Base-by-base conservation (phyloP, 2,113 vertebrate species). In the Oryzias javanicus region DNA sequence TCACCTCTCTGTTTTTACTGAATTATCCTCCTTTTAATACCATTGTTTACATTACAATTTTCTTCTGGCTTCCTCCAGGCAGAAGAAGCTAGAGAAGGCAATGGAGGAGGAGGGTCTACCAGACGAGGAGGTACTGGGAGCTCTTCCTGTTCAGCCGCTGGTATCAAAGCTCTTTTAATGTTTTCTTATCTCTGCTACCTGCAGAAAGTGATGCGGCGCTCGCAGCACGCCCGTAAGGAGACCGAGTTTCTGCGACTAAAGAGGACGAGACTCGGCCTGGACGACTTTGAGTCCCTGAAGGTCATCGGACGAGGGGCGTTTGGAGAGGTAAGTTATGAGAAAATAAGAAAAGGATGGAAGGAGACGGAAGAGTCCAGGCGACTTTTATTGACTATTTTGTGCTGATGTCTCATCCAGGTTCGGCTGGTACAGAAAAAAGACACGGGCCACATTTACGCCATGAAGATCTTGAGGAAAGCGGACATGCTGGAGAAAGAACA, bases 401-500 rank as follows among this genome's bases (percentile, higher is more conserved):
- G 2, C 17, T 75, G 64, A 77, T 2, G 1, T 57, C 18, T 44
- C 40, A 16, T 55, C 78, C 54, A 99, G 97, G 97, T 99, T 4
- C 95, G 97, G 44, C 88, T 99, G 0, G 97, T 99, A 52, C 97
- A 99, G 90, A 99, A 99, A 85, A 99, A 98, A 82, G 97, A 99
- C 81, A 99, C 97, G 0, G 97, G 97, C 5, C 97, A 99, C 86
- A 98, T 99, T 87, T 99, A 99, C 53, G 97, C 97, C 83, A 99
- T 99, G 97, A 99, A 99, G 88, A 98, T 99, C 74, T 55, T 99
- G 51, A 91, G 97, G 41, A 99, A 99, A 90, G 93, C 97, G 6
- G 97, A 99, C 82, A 99, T 99, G 97, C 88, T 99, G 74, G 97
- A 98, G 74, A 99, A 99, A 56, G 97, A 99, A 35, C 97, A 99